Percentiles rank a stretch among this genome's conserved stretches.
phyloP scores from a whole-genome alignment of 2,888 invertebrate genomes.

The Ornithoptera alexandrae region DNA sequence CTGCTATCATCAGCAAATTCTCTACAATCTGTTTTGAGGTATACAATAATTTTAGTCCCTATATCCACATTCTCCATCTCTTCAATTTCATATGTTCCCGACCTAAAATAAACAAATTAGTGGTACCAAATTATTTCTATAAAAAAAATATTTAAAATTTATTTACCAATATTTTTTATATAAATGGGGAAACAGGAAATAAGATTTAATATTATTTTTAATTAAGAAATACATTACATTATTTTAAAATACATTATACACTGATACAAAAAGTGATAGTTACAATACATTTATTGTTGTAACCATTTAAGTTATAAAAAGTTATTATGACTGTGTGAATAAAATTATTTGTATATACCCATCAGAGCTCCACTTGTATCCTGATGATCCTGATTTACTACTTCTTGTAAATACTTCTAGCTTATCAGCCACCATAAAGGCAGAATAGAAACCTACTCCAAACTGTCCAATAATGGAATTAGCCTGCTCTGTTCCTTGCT shows the following conservation, averaged over 20 bases:
- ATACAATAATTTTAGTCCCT: constrained; percentile 96
- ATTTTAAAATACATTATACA: too few relatives aligned
- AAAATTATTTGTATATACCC: constrained; percentile 80
- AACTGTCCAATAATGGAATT: constrained; percentile 97
- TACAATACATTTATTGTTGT: too few relatives aligned
- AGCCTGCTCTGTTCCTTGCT: constrained; percentile 80
- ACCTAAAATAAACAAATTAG: constrained; percentile 65
- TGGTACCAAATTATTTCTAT: too few relatives aligned
- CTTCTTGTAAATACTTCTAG: constrained; percentile 95
- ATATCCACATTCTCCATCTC: constrained; percentile 90
- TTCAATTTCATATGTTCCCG: constrained; percentile 93
- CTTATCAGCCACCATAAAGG: constrained; percentile 97
- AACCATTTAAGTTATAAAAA: too few relatives aligned
- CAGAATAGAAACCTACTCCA: constrained; percentile 98
- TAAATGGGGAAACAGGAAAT: too few relatives aligned
- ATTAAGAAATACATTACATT: too few relatives aligned
- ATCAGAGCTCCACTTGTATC: constrained; percentile 94
- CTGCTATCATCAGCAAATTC: constrained; percentile 93
- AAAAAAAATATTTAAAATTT: too few relatives aligned
- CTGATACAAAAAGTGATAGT: too few relatives aligned
- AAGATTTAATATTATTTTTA: too few relatives aligned
- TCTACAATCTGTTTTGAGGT: constrained; percentile 92
- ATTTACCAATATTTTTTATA: too few relatives aligned
- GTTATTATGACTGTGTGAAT: neutral
- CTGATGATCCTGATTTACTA: constrained; percentile 82